phyloP scores from a whole-genome alignment of 1,140 invertebrate genomes.

The Melipona quadrifasciata region DNA sequence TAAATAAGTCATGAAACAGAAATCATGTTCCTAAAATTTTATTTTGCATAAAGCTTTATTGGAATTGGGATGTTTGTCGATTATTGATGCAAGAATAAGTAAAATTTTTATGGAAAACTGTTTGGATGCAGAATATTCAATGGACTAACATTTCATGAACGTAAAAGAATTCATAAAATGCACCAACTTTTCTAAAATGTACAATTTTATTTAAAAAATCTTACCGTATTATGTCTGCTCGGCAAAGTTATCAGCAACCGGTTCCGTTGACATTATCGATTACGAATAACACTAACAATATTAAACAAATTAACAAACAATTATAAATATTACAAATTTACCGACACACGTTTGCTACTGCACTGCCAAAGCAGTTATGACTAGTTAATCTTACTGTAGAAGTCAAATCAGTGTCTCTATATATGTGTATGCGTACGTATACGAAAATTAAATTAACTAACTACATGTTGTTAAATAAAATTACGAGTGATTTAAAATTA shows the following conservation, averaged over 20 bases:
- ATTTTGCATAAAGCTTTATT: too few species aligned
- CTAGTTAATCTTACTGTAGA: background rate
- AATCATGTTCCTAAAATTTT: too few species aligned
- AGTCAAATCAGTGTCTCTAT: background rate
- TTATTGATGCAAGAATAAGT: too few species aligned
- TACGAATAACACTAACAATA: background rate
- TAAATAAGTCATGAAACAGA: background rate
- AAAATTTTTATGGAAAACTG: too few species aligned
- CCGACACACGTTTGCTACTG: too few species aligned
- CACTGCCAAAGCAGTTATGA: too few species aligned
- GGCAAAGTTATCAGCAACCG: background rate
- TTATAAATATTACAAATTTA: background rate
- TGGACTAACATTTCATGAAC: too few species aligned
- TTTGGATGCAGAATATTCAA: too few species aligned
- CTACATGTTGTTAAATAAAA: background rate
- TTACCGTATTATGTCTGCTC: background rate
- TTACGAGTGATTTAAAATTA: too few species aligned
- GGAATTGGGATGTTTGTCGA: too few species aligned
- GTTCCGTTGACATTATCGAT: background rate
- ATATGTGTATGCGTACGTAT: background rate
- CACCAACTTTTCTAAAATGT: too few species aligned
- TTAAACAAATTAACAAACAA: background rate
- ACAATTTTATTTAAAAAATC: background rate
- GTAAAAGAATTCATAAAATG: too few species aligned
- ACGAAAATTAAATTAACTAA: background rate